Evolutionary conservation across 2,888 invertebrate genomes (phyloP).

Genomic region (Cheilosia impressa): DNA sequence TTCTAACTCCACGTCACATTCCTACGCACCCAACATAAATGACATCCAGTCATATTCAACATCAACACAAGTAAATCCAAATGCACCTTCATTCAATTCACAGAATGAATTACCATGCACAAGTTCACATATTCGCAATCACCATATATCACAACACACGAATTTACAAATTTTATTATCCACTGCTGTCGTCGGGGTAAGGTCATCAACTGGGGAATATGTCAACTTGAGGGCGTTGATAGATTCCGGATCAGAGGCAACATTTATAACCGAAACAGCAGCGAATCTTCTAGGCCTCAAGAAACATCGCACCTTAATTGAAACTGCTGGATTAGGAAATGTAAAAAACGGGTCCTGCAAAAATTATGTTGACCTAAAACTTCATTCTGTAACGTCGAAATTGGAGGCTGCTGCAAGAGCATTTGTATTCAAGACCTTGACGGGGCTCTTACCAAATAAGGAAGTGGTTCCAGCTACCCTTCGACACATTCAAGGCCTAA

Average conservation of each 20-base stretch:
- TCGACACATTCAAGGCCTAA: too few relatives aligned
- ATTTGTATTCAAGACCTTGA: constrained; percentile 6
- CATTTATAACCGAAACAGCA: constrained; percentile 25
- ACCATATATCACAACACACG: neutral
- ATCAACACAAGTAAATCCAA: too few relatives aligned
- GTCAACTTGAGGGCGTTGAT: neutral
- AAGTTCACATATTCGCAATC: neutral
- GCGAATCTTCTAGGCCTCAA: neutral
- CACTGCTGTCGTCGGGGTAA: neutral
- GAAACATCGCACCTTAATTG: neutral
- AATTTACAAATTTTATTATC: neutral
- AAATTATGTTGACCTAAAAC: neutral
- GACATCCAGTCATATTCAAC: too few relatives aligned
- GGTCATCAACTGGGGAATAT: neutral
- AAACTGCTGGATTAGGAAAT: constrained; percentile 12
- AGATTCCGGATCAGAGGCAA: constrained; percentile 3
- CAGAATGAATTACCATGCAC: neutral
- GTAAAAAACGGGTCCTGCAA: constrained; percentile 1
- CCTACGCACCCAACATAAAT: too few relatives aligned
- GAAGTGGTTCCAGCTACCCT: too few relatives aligned
- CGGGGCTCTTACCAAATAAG: too few relatives aligned
- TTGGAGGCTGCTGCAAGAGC: neutral
- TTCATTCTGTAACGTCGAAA: neutral
- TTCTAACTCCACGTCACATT: too few relatives aligned
- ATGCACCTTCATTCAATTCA: neutral